phyloP scores from a whole-genome alignment of 2,113 vertebrate species.

The Caretta caretta region DNA sequence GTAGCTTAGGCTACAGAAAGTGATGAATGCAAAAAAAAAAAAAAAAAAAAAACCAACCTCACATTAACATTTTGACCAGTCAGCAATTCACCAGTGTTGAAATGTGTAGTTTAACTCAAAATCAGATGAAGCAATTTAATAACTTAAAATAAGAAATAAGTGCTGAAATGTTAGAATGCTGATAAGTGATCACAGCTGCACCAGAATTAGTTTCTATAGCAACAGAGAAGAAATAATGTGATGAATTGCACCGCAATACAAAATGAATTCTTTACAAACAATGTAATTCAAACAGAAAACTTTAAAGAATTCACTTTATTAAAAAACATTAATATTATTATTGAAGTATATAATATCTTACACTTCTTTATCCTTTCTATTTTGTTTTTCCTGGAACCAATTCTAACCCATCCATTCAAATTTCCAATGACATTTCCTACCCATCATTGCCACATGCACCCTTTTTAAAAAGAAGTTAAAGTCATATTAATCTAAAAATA shows the following conservation, averaged over 20 bases:
- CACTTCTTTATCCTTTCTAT: constrained; percentile 48
- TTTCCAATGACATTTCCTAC: constrained; percentile 33
- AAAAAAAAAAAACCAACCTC: neutral
- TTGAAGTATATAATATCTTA: constrained; percentile 53
- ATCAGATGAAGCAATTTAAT: constrained; percentile 74
- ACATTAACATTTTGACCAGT: constrained; percentile 78
- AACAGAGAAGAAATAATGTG: constrained; percentile 84
- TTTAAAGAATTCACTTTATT: constrained; percentile 67
- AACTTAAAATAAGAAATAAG: constrained; percentile 72
- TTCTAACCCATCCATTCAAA: constrained; percentile 50
- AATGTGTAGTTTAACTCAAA: constrained; percentile 78
- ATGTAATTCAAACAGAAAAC: constrained; percentile 76
- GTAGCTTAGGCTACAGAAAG: constrained; percentile 44
- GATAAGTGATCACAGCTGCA: constrained; percentile 87
- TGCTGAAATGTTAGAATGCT: constrained; percentile 83
- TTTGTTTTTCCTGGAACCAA: constrained; percentile 31
- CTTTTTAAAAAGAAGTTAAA: constrained; percentile 38
- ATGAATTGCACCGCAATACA: constrained; percentile 81
- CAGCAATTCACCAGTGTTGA: constrained; percentile 68
- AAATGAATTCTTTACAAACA: constrained; percentile 81
- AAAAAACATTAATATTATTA: constrained; percentile 66
- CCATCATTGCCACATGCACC: neutral
- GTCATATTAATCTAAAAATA: constrained; percentile 52
- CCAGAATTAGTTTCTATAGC: constrained; percentile 88
- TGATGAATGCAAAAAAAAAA: neutral